A percentile compares a stretch with the other conserved stretches of the same genome.
These are phyloP conservation scores for Tanytarsus gracilentus DNA, from an alignment of 2,888 invertebrate genomes.

Conservation along the genomic window DNA sequence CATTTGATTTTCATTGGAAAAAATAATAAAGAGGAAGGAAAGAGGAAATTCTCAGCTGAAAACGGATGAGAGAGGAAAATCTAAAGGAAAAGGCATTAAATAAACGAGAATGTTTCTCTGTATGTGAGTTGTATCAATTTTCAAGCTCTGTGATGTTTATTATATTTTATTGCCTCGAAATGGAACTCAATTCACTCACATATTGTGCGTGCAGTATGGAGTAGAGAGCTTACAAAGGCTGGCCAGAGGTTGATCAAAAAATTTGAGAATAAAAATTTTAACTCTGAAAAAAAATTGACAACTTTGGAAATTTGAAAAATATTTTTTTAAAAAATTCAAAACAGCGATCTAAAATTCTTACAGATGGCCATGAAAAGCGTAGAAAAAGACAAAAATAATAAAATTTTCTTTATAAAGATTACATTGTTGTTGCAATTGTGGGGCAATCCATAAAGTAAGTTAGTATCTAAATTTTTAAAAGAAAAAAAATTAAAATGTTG, in stretches of 20 bases:
- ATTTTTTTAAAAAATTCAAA: too few species aligned
- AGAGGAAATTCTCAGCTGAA: background rate
- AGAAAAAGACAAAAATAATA: background rate
- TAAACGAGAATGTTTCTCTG: too few species aligned
- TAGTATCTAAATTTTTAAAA: too few species aligned
- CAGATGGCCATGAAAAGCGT: background rate
- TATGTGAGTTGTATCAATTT: slow-evolving; percentile 24
- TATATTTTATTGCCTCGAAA: slow-evolving; percentile 27
- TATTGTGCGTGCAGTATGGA: too few species aligned
- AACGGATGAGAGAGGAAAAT: slow-evolving; percentile 15
- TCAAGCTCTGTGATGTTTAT: slow-evolving; percentile 29
- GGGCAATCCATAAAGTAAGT: too few species aligned
- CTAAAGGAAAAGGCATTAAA: slow-evolving; percentile 20
- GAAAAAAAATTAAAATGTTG: too few species aligned
- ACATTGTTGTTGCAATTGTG: slow-evolving; percentile 28
- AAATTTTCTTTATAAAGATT: slow-evolving; percentile 25
- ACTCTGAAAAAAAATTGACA: too few species aligned
- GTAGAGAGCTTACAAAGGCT: too few species aligned
- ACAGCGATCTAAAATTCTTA: background rate
- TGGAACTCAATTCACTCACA: background rate
- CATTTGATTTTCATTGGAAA: background rate
- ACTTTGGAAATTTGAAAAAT: too few species aligned
- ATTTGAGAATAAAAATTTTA: too few species aligned
- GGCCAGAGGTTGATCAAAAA: too few species aligned
- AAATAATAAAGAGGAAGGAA: background rate